Conservation (phyloP, 2,888 invertebrate genomes). For the Eurytoma adleriae region DNA sequence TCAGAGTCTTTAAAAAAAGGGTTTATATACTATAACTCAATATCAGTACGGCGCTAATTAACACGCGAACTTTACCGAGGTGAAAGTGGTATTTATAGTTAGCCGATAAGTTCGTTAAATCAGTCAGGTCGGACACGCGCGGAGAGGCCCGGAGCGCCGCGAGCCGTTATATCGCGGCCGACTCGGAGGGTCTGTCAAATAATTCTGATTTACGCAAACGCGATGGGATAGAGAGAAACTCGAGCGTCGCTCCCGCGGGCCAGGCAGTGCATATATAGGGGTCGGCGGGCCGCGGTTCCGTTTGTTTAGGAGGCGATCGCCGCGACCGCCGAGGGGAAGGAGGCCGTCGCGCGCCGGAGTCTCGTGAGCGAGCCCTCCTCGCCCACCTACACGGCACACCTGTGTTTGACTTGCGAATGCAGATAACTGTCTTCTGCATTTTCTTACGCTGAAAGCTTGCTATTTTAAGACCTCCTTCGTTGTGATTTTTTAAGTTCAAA, state of each 20-base stretch:
- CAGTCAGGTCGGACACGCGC: background rate
- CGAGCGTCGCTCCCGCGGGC: background rate
- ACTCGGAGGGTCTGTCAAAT: conserved; percentile 31
- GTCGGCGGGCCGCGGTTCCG: conserved; percentile 12
- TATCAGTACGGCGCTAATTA: no score
- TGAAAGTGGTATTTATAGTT: background rate
- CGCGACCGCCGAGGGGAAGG: background rate
- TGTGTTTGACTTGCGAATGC: conserved; percentile 38
- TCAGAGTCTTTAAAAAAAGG: no score
- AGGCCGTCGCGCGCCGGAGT: background rate
- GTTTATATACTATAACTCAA: no score
- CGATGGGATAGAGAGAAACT: conserved; percentile 32
- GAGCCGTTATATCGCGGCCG: no score
- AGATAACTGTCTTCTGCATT: background rate
- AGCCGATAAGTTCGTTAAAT: background rate
- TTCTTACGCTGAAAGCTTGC: no score
- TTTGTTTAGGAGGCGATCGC: conserved; percentile 35
- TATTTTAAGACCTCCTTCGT: no score
- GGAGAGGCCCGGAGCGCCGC: background rate
- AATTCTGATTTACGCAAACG: conserved; percentile 50
- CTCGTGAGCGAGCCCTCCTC: background rate
- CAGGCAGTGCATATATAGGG: background rate
- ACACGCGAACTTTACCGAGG: no score
- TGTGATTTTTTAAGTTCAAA: no score
- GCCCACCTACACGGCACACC: conserved; percentile 7